Percentiles rank a stretch among this genome's conserved stretches.
Evolutionary conservation across 2,797 vertebrate species (phyloP).

Genomic region (Melanogrammus aeglefinus): DNA sequence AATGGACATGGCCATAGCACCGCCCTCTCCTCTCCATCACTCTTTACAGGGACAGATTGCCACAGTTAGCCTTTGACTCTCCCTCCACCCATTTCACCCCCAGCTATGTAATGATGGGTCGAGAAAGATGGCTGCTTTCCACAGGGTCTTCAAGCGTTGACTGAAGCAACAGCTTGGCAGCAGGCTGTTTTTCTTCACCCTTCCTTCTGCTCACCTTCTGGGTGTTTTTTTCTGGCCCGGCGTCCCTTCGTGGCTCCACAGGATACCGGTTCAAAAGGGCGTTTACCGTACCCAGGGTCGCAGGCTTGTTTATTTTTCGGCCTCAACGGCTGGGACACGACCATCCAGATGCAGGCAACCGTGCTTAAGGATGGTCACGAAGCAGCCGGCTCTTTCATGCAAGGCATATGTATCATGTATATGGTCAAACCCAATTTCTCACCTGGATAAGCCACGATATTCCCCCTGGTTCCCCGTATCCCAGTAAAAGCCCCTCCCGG

Average conservation of each 20-base stretch:
- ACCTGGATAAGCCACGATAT: neutral
- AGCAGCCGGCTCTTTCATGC: too few relatives aligned
- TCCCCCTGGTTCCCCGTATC: neutral
- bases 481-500: neutral
- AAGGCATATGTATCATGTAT: too few relatives aligned
- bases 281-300: constrained; percentile 3
- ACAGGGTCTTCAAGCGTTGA: constrained; percentile 56
- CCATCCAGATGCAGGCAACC: neutral
- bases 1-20: constrained; percentile 27
- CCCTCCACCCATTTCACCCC: constrained; percentile 26
- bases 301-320: constrained; percentile 26
- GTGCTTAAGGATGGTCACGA: neutral
- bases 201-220: constrained; percentile 40
- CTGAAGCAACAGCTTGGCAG: constrained; percentile 61
- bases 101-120: constrained; percentile 47
- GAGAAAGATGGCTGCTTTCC: constrained; percentile 41
- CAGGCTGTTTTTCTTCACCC: constrained; percentile 33
- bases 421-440: too few relatives aligned
- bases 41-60: constrained; percentile 40
- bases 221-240: constrained; percentile 45
- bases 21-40: neutral
- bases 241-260: constrained; percentile 38
- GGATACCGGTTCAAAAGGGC: neutral
- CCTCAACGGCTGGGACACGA: too few relatives aligned
- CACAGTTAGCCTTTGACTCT: constrained; percentile 58